Conservation (phyloP, 2,888 invertebrate species). For the Dryadula phaetusa region DNA sequence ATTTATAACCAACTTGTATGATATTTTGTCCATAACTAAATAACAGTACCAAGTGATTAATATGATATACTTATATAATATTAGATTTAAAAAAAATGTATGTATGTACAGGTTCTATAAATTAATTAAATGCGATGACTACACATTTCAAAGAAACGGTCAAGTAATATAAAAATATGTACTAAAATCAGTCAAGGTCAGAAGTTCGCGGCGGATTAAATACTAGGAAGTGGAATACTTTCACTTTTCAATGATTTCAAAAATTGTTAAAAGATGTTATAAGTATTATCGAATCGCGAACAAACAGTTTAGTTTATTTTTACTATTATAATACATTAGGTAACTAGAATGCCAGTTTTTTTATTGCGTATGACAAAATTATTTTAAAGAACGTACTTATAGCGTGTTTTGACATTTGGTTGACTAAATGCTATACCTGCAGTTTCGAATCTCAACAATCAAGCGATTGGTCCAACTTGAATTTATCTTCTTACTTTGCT, state of each 20-base stretch:
- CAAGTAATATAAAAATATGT: slow-evolving; percentile 25
- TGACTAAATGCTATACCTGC: too few relatives aligned
- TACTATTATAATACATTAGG: not conserved
- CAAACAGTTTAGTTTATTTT: not conserved
- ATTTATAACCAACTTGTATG: not conserved
- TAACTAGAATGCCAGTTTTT: too few relatives aligned
- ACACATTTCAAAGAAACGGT: slow-evolving; percentile 9
- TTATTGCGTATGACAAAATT: too few relatives aligned
- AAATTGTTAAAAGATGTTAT: slow-evolving; percentile 14
- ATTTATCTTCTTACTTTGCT: too few relatives aligned
- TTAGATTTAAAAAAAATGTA: too few relatives aligned
- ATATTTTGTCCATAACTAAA: too few relatives aligned
- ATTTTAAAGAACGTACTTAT: too few relatives aligned
- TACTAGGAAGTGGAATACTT: slow-evolving; percentile 33
- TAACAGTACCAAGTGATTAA: too few relatives aligned
- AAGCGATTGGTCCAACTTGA: too few relatives aligned
- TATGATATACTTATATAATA: not conserved
- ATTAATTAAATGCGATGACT: not conserved
- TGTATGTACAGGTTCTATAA: too few relatives aligned
- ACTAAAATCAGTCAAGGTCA: slow-evolving; percentile 38
- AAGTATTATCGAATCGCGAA: not conserved
- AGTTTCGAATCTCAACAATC: too few relatives aligned
- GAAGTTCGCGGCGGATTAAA: slow-evolving; percentile 26
- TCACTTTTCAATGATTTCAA: slow-evolving; percentile 35
- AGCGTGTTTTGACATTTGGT: too few relatives aligned